These are phyloP conservation scores for Lepidurus arcticus DNA, from an alignment of 1,140 invertebrate species.

Conservation along the genomic window DNA sequence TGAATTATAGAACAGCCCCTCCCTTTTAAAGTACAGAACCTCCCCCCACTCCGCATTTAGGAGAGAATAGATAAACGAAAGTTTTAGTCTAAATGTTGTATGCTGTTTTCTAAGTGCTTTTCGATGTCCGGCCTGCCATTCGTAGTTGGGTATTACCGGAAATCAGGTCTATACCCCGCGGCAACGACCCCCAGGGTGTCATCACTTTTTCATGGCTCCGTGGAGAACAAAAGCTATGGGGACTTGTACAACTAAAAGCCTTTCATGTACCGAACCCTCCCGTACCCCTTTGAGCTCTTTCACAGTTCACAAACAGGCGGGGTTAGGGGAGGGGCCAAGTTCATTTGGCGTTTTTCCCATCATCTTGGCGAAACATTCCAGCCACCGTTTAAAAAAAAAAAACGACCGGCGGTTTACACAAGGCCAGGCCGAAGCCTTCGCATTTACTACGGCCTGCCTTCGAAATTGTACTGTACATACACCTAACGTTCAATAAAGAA, in stretches of 20 bases:
- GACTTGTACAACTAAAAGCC: conserved; percentile 15
- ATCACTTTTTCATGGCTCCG: conserved; percentile 9
- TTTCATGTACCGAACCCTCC: neutral
- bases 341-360: neutral
- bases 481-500: too few relatives aligned
- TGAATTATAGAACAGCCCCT: neutral
- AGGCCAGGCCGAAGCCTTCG: too few relatives aligned
- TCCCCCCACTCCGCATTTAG: neutral
- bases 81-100: neutral
- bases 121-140: neutral
- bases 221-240: conserved; percentile 8
- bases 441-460: too few relatives aligned
- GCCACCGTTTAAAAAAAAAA: too few relatives aligned
- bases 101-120: neutral
- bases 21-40: too few relatives aligned
- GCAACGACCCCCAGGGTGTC: conserved; percentile 6
- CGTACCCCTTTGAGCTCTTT: neutral
- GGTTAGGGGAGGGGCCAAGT: neutral
- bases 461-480: too few relatives aligned
- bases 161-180: neutral
- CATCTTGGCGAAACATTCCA: too few relatives aligned
- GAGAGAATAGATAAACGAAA: neutral
- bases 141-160: neutral
- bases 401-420: too few relatives aligned
- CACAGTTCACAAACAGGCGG: neutral